Evolutionary conservation across 2,888 invertebrate genomes (phyloP).

Genomic region (Pyrochroa serraticornis): DNA sequence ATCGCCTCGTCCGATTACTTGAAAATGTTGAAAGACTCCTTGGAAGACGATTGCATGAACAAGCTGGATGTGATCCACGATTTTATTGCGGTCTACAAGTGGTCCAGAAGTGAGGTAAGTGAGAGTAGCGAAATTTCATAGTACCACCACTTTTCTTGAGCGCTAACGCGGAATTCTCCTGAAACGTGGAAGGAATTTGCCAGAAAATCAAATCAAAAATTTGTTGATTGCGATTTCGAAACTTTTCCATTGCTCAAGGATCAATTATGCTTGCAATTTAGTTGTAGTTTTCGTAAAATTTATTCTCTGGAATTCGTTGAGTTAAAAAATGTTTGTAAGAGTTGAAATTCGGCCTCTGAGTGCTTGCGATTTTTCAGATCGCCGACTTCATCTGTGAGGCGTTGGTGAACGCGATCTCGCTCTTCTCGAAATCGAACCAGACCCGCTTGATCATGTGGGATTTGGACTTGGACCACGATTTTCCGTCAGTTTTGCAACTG

Average conservation of each 20-base stretch:
- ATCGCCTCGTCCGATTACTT: slow-evolving; percentile 61
- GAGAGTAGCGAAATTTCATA: not conserved
- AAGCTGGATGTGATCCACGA: slow-evolving; percentile 67
- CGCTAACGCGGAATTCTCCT: too few relatives aligned
- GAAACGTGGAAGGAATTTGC: too few relatives aligned
- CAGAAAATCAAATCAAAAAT: too few relatives aligned
- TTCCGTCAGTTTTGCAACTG: slow-evolving; percentile 65
- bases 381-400: slow-evolving; percentile 70
- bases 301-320: too few relatives aligned
- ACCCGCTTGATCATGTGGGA: slow-evolving; percentile 52
- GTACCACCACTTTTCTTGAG: not conserved
- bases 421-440: slow-evolving; percentile 57
- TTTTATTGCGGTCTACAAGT: slow-evolving; percentile 63
- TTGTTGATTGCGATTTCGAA: too few relatives aligned
- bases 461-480: slow-evolving; percentile 57
- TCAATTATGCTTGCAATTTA: too few relatives aligned
- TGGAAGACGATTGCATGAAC: slow-evolving; percentile 61
- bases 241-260: too few relatives aligned
- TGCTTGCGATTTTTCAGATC: slow-evolving; percentile 54
- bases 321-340: too few relatives aligned
- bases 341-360: too few relatives aligned
- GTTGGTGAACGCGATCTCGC: slow-evolving; percentile 64
- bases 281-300: too few relatives aligned
- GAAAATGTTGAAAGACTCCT: slow-evolving; percentile 61
- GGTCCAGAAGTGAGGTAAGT: slow-evolving; percentile 59